Conservation (phyloP, 2,888 invertebrate genomes). For the Oxystoma pomonae region DNA sequence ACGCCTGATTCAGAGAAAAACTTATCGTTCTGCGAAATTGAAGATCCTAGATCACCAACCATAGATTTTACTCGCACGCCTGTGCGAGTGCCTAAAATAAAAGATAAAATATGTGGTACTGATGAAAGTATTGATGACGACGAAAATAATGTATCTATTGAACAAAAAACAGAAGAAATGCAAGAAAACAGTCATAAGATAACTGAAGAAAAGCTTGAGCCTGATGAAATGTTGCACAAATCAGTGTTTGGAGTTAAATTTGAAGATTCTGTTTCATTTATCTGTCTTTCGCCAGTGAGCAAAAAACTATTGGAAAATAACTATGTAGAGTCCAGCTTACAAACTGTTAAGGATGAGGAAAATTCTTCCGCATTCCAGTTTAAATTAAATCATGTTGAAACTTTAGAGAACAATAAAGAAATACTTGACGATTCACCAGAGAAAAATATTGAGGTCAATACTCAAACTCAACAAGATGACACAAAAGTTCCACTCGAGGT, state of each 20-base stretch:
- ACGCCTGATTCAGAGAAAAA: neutral
- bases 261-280: neutral
- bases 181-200: neutral
- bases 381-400: no score
- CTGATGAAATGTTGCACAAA: neutral
- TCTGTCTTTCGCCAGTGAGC: neutral
- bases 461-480: neutral
- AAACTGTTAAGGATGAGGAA: neutral
- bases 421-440: neutral
- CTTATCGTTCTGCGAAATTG: slow-evolving; percentile 4
- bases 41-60: slow-evolving; percentile 53
- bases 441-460: neutral
- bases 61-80: slow-evolving; percentile 55
- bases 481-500: neutral
- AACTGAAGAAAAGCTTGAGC: neutral
- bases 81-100: slow-evolving; percentile 36
- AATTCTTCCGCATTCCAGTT: neutral
- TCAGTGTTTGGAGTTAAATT: neutral
- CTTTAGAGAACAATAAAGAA: neutral
- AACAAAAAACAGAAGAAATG: neutral
- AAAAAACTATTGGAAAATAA: neutral
- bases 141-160: neutral
- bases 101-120: slow-evolving; percentile 18
- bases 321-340: neutral
- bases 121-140: neutral